These are phyloP conservation scores for Daboia siamensis DNA, from an alignment of 2,113 vertebrate genomes.

Conservation along the genomic window DNA sequence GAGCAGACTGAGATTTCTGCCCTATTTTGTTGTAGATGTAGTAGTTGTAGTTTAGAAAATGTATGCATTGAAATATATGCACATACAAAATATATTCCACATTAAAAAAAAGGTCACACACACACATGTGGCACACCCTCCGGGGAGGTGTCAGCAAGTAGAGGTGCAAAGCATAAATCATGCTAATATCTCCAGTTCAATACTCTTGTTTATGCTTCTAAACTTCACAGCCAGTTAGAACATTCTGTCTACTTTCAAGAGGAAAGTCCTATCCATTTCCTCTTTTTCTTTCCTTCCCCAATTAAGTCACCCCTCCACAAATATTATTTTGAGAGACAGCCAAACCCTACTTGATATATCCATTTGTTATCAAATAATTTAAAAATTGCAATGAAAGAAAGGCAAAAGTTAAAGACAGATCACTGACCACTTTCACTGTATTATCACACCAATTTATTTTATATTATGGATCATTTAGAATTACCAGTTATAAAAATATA, in stretches of 20 bases:
- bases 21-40: neutral
- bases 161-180: neutral
- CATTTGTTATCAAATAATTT: neutral
- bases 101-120: neutral
- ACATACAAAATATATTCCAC: neutral
- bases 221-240: neutral
- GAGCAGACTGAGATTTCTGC: too few species aligned
- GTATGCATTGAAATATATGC: neutral
- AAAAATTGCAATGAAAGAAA: neutral
- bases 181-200: neutral
- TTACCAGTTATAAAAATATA: neutral
- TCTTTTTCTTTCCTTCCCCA: neutral
- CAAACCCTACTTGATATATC: fast-evolving
- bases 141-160: neutral
- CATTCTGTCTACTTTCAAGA: neutral
- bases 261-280: neutral
- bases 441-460: neutral
- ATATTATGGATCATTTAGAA: neutral
- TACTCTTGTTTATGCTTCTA: neutral
- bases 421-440: neutral
- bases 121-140: neutral
- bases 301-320: neutral
- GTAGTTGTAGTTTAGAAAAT: neutral
- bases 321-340: neutral
- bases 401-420: neutral